Conservation (phyloP, 2,888 invertebrate genomes). For the Ormyrus pomaceus region DNA sequence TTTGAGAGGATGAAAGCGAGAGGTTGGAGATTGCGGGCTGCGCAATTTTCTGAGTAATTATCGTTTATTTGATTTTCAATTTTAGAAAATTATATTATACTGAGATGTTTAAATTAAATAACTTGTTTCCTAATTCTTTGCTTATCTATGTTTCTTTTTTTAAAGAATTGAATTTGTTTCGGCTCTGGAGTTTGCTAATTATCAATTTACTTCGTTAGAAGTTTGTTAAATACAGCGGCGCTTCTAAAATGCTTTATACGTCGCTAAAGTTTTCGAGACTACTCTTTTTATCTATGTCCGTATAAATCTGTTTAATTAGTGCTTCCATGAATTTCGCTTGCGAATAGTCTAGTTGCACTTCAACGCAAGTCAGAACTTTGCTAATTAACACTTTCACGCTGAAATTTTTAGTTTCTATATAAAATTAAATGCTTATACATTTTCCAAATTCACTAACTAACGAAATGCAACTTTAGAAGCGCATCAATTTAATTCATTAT, state of each 20-base stretch:
- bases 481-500: no score
- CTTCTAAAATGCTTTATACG: neutral
- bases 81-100: no score
- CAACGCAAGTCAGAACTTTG: conserved; percentile 50
- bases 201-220: neutral
- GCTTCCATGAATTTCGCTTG: conserved; percentile 34
- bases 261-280: neutral
- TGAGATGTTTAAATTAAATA: no score
- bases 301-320: conserved; percentile 50
- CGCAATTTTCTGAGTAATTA: no score
- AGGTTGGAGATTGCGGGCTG: no score
- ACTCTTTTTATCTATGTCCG: conserved; percentile 26
- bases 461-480: no score
- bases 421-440: no score
- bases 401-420: conserved; percentile 16
- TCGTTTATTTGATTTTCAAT: no score
- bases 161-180: no score
- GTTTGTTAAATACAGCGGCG: neutral
- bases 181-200: no score
- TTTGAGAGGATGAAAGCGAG: no score
- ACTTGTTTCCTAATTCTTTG: neutral
- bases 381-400: conserved; percentile 49
- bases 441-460: no score
- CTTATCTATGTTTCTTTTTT: neutral
- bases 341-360: conserved; percentile 44